phyloP scores from a whole-genome alignment of 2,113 vertebrate genomes.

The Chionomys nivalis region DNA sequence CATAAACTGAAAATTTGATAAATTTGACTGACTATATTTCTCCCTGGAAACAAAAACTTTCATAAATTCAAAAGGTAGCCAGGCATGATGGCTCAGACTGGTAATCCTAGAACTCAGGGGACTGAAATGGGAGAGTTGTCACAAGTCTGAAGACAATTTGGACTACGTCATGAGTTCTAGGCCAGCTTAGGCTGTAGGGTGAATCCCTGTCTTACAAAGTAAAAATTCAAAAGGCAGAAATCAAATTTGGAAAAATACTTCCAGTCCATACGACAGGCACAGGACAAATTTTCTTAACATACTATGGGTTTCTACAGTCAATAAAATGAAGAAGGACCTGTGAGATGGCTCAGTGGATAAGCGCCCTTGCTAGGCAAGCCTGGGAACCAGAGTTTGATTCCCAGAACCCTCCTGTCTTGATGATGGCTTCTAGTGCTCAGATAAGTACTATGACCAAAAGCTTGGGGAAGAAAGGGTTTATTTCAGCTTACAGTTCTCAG shows the following conservation, averaged over 20 bases:
- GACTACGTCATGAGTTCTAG: neutral
- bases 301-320: neutral
- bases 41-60: constrained; percentile 20
- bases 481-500: neutral
- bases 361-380: neutral
- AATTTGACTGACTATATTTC: constrained; percentile 52
- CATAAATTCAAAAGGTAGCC: constrained; percentile 33
- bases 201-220: neutral
- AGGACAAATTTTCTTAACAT: neutral
- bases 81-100: neutral
- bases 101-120: neutral
- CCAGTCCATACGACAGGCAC: neutral
- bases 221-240: constrained; percentile 24
- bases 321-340: neutral
- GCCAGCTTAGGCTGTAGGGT: neutral
- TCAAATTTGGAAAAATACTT: constrained; percentile 41
- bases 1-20: constrained; percentile 46
- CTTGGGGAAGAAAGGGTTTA: neutral
- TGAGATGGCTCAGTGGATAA: neutral
- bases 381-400: neutral
- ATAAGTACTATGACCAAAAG: neutral
- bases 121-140: neutral
- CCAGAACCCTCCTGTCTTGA: neutral
- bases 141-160: neutral
- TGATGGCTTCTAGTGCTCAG: neutral